Percentiles rank a stretch among this genome's conserved stretches.
phyloP scores from a whole-genome alignment of 2,113 vertebrate species.

The Callaeas wilsoni region DNA sequence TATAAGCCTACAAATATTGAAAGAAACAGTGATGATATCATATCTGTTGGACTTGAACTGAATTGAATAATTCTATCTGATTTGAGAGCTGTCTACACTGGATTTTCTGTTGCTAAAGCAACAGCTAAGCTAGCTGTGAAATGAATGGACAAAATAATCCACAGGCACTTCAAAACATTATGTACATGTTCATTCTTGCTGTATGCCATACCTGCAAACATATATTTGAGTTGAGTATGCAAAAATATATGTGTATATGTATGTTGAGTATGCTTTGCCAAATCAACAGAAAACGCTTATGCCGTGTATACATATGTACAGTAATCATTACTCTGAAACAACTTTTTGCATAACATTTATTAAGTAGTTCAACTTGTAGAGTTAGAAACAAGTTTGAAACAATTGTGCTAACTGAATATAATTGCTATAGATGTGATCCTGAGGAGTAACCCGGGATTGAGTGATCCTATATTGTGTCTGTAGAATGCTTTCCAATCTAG shows the following conservation, averaged over 20 bases:
- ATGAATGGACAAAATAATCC: not conserved
- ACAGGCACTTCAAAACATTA: not conserved
- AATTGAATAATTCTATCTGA: not conserved
- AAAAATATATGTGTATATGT: not conserved
- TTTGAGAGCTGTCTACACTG: not conserved
- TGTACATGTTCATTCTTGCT: not conserved
- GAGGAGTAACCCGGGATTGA: not conserved
- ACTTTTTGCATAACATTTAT: not conserved
- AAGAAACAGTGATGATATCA: not conserved
- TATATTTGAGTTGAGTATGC: not conserved
- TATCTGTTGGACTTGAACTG: not conserved
- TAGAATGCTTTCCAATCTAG: not conserved
- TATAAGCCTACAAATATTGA: not conserved
- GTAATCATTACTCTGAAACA: not conserved
- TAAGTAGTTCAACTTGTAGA: not conserved
- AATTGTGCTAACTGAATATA: not conserved
- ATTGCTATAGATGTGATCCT: not conserved
- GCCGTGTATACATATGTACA: not conserved
- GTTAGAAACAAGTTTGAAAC: not conserved
- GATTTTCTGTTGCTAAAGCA: constrained; percentile 32
- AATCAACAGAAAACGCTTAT: not conserved
- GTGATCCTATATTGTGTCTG: not conserved
- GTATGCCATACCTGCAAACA: not conserved
- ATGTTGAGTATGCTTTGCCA: not conserved
- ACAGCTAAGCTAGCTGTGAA: not conserved